phyloP scores from a whole-genome alignment of 2,888 invertebrate genomes.

The Hoplodrina blanda region DNA sequence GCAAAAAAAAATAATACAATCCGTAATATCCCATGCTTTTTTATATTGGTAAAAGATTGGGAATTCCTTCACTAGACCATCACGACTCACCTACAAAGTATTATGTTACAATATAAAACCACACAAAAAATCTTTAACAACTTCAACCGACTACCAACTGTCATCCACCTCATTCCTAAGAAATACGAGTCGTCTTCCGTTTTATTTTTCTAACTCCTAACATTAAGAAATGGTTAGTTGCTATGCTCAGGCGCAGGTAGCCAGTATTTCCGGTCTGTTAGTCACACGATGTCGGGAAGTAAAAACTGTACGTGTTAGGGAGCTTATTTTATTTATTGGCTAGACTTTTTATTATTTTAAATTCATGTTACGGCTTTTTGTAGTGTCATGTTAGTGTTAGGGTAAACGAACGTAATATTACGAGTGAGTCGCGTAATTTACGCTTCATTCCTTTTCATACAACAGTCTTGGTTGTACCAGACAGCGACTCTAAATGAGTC shows the following conservation, averaged over 20 bases:
- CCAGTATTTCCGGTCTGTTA: constrained; percentile 71
- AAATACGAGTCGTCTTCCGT: constrained; percentile 49
- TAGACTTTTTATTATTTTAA: constrained; percentile 29
- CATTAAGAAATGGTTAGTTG: constrained; percentile 60
- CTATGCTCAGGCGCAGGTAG: constrained; percentile 71
- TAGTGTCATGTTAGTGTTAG: neutral
- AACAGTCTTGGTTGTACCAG: too few relatives aligned
- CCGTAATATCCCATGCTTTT: too few relatives aligned
- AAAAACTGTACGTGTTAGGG: constrained; percentile 48
- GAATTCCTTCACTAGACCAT: too few relatives aligned
- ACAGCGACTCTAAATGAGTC: too few relatives aligned
- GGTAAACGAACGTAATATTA: too few relatives aligned
- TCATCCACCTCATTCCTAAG: constrained; percentile 32
- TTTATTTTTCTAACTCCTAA: constrained; percentile 43
- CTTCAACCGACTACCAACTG: constrained; percentile 29
- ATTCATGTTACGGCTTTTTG: constrained; percentile 8
- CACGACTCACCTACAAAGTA: neutral
- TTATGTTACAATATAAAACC: constrained; percentile 18
- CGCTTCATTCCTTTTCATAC: too few relatives aligned
- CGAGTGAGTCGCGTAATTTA: too few relatives aligned
- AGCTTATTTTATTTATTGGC: constrained; percentile 30
- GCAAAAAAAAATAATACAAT: too few relatives aligned
- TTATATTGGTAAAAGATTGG: too few relatives aligned
- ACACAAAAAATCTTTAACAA: constrained; percentile 14
- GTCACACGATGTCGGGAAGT: constrained; percentile 58